Base-by-base conservation (phyloP, 2,888 invertebrate species). In the Laothoe populi region DNA sequence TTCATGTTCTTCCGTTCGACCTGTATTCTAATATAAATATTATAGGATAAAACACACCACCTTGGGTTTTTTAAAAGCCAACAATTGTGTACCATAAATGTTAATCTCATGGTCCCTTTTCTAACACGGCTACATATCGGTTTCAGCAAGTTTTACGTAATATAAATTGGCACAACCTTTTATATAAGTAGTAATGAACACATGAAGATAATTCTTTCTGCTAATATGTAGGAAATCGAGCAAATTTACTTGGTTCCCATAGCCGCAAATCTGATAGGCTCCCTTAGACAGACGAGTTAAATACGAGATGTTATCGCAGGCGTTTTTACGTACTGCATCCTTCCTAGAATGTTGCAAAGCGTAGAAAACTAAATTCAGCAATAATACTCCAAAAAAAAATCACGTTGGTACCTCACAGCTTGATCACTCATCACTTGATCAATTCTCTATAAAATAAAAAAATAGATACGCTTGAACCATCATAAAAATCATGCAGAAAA, bases 1-100 rank as follows among this genome's bases (percentile, higher is more conserved):
- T 53, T 53, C 19, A 35, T 16, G 4, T 35, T 53, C 31, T 53
- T 31, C 49, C 10, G 11, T 53, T 53, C 4, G n/a, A 53, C 4
- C 19, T 16, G 38, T 19, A 13, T 46, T 53, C 11, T 8, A 35
- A 19, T 8, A 8, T 26, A 16, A 44, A 19, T 16, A 2, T 19
- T 44, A 44, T 8, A 13, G 8, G 2, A 44, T 19, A 19, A 19
- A 44, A 40, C n/a, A 10, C 4, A 44, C 44, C 19, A 44, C 8
- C 16, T 11, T 16, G 42, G 35, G 1, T 35, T 7, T 26, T 16
- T 44, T 42, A 31, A 16, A 19, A 35, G 35, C 35, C 35, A 35
- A 35, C 19, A 16, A 8, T 44, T 21, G 53, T 53, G 11, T 10
- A 26, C 16, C 35, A 10, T 35, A 8, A 19, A 8, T 19, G 4